Evolutionary conservation across 2,797 vertebrate species (phyloP).

Genomic region (Etheostoma perlongum): DNA sequence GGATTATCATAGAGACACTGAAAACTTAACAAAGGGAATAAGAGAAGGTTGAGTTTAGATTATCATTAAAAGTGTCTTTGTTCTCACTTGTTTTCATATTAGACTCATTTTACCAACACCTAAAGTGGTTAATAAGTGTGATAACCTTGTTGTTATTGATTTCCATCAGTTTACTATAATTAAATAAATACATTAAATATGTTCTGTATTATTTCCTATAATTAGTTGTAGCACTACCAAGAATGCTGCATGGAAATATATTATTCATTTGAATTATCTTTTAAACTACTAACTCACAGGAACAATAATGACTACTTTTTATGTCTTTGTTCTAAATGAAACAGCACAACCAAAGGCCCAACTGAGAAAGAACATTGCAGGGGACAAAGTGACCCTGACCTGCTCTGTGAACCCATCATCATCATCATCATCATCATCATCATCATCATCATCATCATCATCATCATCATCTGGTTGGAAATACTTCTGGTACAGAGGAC

Average conservation of each 20-base stretch:
- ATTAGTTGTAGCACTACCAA: rapidly evolving
- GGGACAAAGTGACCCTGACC: conserved; percentile 15
- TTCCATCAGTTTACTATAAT: not conserved
- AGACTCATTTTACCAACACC: not conserved
- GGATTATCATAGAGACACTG: not conserved
- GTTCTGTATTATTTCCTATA: not conserved
- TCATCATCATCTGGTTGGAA: conserved; percentile 18
- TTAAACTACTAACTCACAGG: not conserved
- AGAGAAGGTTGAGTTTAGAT: not conserved
- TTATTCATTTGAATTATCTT: not conserved
- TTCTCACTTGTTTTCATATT: not conserved
- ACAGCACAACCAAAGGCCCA: not conserved
- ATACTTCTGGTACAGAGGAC: conserved; percentile 35
- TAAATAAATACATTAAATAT: not conserved
- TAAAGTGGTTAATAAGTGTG: not conserved
- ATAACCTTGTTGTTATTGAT: not conserved
- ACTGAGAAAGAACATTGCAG: rapidly evolving
- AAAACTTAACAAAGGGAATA: not conserved
- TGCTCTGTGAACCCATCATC: conserved; percentile 21
- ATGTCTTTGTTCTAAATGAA: not conserved
- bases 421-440: not conserved
- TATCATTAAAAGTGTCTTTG: not conserved
- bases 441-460: too few species aligned
- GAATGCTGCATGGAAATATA: not conserved
- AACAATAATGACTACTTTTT: not conserved